Evolutionary conservation across 2,888 invertebrate genomes (phyloP).

Genomic region (Lysandra coridon): DNA sequence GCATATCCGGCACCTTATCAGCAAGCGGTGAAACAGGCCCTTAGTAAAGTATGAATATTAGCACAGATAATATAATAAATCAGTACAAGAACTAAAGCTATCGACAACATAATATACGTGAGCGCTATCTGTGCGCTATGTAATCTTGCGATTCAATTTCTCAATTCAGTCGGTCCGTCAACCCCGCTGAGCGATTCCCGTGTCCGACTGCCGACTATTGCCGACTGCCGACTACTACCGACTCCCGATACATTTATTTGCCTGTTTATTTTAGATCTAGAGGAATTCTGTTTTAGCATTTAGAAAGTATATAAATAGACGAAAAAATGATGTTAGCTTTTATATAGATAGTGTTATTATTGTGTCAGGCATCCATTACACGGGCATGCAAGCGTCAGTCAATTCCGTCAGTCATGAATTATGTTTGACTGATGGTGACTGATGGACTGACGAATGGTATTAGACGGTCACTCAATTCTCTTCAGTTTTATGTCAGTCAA

Average conservation of each 20-base stretch:
- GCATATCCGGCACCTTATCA: no score
- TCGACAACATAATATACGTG: constrained; percentile 33
- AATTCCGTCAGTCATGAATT: no score
- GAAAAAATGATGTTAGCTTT: no score
- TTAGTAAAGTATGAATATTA: no score
- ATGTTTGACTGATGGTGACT: no score
- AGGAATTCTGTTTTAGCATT: not conserved
- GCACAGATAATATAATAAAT: not conserved
- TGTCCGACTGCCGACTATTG: constrained; percentile 50
- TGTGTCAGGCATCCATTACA: no score
- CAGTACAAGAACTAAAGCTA: not conserved
- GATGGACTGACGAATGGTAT: no score
- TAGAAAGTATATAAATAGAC: not conserved
- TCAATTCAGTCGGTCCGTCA: constrained; percentile 74
- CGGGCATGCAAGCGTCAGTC: no score
- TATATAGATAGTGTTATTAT: no score
- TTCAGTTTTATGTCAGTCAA: no score
- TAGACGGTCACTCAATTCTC: no score
- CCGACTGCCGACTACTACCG: constrained; percentile 42
- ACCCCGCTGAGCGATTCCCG: constrained; percentile 68
- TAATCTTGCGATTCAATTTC: constrained; percentile 73
- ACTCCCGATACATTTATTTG: constrained; percentile 25
- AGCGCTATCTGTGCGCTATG: constrained; percentile 51
- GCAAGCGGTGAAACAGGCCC: no score
- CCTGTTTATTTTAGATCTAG: constrained; percentile 3